Evolutionary conservation across 2,797 vertebrate species (phyloP).

Genomic region (Cirrhinus mrigala): DNA sequence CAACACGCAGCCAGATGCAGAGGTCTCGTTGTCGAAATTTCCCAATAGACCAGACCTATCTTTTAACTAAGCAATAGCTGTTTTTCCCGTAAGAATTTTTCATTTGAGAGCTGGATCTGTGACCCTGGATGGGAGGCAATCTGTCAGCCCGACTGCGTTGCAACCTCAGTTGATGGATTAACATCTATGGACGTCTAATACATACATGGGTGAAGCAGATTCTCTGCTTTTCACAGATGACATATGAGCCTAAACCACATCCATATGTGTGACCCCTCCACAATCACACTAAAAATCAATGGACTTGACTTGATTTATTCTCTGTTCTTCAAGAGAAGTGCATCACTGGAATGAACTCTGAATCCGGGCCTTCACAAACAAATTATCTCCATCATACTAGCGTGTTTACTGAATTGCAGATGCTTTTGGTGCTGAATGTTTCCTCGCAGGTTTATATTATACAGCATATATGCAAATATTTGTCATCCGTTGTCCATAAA

Average conservation of each 20-base stretch:
- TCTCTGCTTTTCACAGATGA: constrained; percentile 19
- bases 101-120: not conserved
- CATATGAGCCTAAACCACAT: constrained; percentile 2
- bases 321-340: not conserved
- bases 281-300: constrained; percentile 30
- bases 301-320: constrained; percentile 26
- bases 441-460: constrained; percentile 19
- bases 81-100: not conserved
- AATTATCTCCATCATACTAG: constrained; percentile 31
- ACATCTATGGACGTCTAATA: not conserved
- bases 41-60: constrained; percentile 25
- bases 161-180: constrained; percentile 7
- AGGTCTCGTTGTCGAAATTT: constrained; percentile 1
- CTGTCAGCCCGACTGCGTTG: not conserved
- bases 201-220: not conserved
- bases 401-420: constrained; percentile 38
- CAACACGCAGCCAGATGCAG: constrained; percentile 51
- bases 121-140: constrained; percentile 12
- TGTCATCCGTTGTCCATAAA: constrained; percentile 16
- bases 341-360: constrained; percentile 33
- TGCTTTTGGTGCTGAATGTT: constrained; percentile 17
- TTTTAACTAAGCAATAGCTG: constrained; percentile 23
- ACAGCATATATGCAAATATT: constrained; percentile 27
- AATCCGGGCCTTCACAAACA: constrained; percentile 29
- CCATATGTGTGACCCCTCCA: not conserved